phyloP scores from a whole-genome alignment of 2,113 vertebrate species.

The Danionella cerebrum region DNA sequence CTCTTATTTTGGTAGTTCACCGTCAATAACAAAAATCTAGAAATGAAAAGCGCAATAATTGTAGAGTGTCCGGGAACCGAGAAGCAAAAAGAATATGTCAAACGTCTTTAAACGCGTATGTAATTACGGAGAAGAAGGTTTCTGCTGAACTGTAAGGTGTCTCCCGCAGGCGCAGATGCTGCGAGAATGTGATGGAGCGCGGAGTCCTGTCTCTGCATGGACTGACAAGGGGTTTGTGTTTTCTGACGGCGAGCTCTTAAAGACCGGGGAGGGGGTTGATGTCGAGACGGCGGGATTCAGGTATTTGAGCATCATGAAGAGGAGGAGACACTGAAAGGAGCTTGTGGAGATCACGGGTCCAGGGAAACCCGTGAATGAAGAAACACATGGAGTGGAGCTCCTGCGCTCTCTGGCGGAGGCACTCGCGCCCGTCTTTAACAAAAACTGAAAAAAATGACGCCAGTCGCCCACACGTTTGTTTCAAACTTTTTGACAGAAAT shows the following conservation, averaged over 20 bases:
- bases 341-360: background rate
- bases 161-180: background rate
- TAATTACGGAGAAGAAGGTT: background rate
- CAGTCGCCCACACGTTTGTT: too few relatives aligned
- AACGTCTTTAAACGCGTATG: background rate
- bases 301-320: background rate
- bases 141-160: too few relatives aligned
- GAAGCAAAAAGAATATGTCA: background rate
- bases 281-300: constrained; percentile 1
- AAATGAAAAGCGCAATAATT: background rate
- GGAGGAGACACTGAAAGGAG: background rate
- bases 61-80: background rate
- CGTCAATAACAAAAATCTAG: background rate
- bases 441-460: too few relatives aligned
- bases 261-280: background rate
- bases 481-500: too few relatives aligned
- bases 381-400: background rate
- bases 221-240: background rate
- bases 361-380: constrained; percentile 16
- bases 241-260: background rate
- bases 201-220: background rate
- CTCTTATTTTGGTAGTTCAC: background rate
- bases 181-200: background rate
- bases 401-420: constrained; percentile 12
- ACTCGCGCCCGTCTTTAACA: too few relatives aligned